Percentiles rank a stretch among this genome's conserved stretches.
Conservation (phyloP, 2,797 vertebrate species). For the Rhabdomys pumilio region DNA sequence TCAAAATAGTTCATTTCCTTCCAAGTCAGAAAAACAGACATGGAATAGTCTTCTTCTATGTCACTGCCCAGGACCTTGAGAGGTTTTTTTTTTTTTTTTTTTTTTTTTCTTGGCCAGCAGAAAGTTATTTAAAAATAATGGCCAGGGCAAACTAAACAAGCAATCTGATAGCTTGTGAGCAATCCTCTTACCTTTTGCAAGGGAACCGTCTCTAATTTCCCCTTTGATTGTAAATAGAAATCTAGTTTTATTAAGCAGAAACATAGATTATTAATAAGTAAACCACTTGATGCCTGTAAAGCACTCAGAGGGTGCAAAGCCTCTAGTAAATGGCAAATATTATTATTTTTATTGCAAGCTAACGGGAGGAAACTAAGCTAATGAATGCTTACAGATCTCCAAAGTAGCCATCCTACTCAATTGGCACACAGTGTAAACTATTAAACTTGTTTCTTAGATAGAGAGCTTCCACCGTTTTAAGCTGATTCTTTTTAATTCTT, state of each 20-base stretch:
- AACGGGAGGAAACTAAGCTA: conserved; percentile 83
- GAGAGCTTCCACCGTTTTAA: conserved; percentile 80
- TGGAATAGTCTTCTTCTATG: conserved; percentile 79
- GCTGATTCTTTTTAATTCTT: conserved; percentile 79
- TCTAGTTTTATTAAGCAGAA: conserved; percentile 88
- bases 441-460: conserved; percentile 80
- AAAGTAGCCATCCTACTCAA: conserved; percentile 83
- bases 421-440: conserved; percentile 77
- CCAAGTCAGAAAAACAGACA: conserved; percentile 88
- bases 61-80: conserved; percentile 72
- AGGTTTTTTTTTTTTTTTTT: background rate
- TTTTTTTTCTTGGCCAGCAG: conserved; percentile 79
- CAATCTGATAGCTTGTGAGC: conserved; percentile 71
- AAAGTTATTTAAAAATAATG: conserved; percentile 89
- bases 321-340: conserved; percentile 84
- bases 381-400: conserved; percentile 84
- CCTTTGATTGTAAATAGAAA: conserved; percentile 87
- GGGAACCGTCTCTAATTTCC: conserved; percentile 85
- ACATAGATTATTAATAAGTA: conserved; percentile 85
- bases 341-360: conserved; percentile 85
- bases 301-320: conserved; percentile 82
- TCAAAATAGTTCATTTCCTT: conserved; percentile 64
- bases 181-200: conserved; percentile 80
- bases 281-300: conserved; percentile 81
- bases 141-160: conserved; percentile 87